Base-by-base conservation (phyloP, 1,140 invertebrate species). In the Rhopalosiphum padi region DNA sequence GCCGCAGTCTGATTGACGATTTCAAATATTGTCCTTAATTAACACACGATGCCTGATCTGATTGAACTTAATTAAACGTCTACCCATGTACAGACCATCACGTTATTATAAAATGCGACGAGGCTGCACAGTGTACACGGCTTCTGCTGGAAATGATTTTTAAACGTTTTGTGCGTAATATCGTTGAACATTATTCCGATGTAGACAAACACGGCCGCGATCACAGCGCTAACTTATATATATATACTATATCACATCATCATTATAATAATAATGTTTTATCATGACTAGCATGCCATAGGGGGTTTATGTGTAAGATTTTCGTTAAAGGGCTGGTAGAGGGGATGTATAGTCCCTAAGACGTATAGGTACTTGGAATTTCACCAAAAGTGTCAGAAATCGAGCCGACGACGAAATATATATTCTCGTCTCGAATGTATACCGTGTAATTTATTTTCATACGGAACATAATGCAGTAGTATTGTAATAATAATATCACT, bases 11-110 rank as follows among this genome's bases (percentile, higher is more conserved):
- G 89, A 91, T 91, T 91, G 90, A 91, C 90, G 90, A 91, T 91
- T 91, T 48, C 90, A 41, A 91, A 91, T 91, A 91, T 91, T 91
- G 60, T 82, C 30, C 60, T 91, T 91, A 91, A 91, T 82, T 77
- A 77, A 46, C 41, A 41, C 90, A n/a, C 90, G 90, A 87, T 48
- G 86, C 15, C 90, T 91, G 90, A 91, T 91, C 55, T 91, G 90
- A 91, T 91, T 91, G 90, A 77, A 91, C 90, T 77, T 91, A 91
- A 91, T 91, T 91, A 91, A 91, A 91, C 41, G 90, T 87, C 43
- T 87, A n/a, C 86, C 86, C n/a, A n/a, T 48, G 11, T 22, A n/a
- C 30, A 18, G 6, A n/a, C 22, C 30, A 21, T 85, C 51, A 35
- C 21, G 18, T 30, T 15, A 46, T 15, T 30, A 86, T 46, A 43